Percentiles rank a stretch among this genome's conserved stretches.
phyloP scores from a whole-genome alignment of 1,140 invertebrate genomes.

The Rhyacophila brunnea region DNA sequence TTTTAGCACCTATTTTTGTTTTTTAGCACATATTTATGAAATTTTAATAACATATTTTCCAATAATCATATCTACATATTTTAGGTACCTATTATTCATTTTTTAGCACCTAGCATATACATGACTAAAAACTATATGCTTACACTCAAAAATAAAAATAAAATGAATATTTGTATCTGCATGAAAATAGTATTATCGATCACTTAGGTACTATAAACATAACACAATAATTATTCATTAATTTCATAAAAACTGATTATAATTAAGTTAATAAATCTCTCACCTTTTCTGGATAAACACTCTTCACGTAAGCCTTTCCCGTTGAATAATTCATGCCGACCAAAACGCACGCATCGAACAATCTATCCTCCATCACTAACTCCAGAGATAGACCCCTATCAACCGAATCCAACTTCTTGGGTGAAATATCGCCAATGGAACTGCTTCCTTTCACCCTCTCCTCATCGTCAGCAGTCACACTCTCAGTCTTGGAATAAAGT shows the following conservation, averaged over 20 bases:
- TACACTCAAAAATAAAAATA: slow-evolving; percentile 9
- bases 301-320: slow-evolving; percentile 63
- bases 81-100: too few relatives aligned
- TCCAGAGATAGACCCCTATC: slow-evolving; percentile 33
- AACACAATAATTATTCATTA: too few relatives aligned
- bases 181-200: too few relatives aligned
- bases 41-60: too few relatives aligned
- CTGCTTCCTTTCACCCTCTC: slow-evolving; percentile 2
- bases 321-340: slow-evolving; percentile 63
- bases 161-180: slow-evolving; percentile 2
- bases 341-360: slow-evolving; percentile 66
- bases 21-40: too few relatives aligned
- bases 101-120: too few relatives aligned
- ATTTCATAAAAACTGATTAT: slow-evolving; percentile 2
- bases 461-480: slow-evolving; percentile 9
- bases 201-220: too few relatives aligned
- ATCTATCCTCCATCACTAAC: slow-evolving; percentile 42
- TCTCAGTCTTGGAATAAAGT: neutral
- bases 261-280: slow-evolving; percentile 37
- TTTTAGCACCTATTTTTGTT: too few relatives aligned
- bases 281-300: slow-evolving; percentile 64
- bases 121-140: too few relatives aligned
- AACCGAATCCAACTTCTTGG: slow-evolving; percentile 2
- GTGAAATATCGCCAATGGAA: too few relatives aligned
- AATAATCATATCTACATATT: too few relatives aligned